Percentiles rank a stretch among this genome's conserved stretches.
These are phyloP conservation scores for Poeciliopsis retropinna DNA, from an alignment of 2,113 vertebrate genomes.

Conservation along the genomic window DNA sequence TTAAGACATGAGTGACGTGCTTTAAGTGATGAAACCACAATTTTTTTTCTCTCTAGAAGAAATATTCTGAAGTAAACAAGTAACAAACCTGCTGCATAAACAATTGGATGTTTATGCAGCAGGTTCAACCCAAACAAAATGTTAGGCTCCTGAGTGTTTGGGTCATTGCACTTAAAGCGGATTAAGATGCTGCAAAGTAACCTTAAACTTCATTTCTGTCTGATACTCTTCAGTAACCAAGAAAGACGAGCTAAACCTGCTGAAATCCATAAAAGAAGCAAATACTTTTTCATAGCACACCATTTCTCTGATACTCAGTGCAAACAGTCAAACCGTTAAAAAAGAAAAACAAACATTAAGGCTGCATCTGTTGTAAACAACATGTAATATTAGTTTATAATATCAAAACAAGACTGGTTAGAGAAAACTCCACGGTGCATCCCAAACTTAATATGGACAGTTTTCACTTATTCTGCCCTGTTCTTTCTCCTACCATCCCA, in stretches of 20 bases:
- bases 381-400: constrained; percentile 51
- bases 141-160: no score
- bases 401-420: constrained; percentile 59
- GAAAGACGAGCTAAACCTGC: neutral
- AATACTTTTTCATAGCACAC: neutral
- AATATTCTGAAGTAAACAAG: no score
- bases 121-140: no score
- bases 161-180: no score
- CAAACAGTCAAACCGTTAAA: constrained; percentile 45
- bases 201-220: neutral
- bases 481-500: constrained; percentile 73
- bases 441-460: constrained; percentile 33
- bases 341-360: constrained; percentile 12
- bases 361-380: neutral
- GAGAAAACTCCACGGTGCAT: constrained; percentile 53
- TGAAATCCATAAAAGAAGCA: neutral
- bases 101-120: no score
- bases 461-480: constrained; percentile 14
- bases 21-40: no score
- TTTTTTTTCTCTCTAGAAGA: no score
- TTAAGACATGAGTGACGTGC: no score
- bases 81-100: no score
- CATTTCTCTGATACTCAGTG: constrained; percentile 10
- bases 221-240: neutral
- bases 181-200: no score